Evolutionary conservation across 2,888 invertebrate species (phyloP).

Genomic region (Spisula subtruncata): DNA sequence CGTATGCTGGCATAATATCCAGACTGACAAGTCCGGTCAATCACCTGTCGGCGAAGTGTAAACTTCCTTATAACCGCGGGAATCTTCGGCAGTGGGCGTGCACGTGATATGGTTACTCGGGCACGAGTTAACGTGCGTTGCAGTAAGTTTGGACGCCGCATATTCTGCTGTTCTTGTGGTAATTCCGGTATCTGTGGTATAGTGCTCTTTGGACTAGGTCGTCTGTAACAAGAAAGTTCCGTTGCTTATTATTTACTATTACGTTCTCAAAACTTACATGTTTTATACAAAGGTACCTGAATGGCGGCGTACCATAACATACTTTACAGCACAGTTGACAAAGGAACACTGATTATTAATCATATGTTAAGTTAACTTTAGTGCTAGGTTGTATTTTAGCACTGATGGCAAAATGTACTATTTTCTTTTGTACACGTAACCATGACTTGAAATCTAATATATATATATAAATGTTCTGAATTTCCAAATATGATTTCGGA

Average conservation of each 20-base stretch:
- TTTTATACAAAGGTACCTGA: no score
- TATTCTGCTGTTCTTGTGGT: background rate
- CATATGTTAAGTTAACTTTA: no score
- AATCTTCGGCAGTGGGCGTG: constrained; percentile 8
- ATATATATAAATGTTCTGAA: no score
- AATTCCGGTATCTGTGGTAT: background rate
- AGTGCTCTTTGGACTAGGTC: background rate
- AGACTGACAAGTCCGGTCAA: background rate
- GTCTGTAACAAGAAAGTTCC: background rate
- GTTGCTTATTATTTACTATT: background rate
- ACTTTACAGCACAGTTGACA: no score
- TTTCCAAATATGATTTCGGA: no score
- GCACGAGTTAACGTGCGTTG: constrained; percentile 6
- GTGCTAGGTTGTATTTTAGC: no score
- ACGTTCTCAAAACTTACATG: no score
- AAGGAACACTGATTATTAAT: no score
- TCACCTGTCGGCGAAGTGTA: constrained; percentile 7
- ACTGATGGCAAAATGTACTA: no score
- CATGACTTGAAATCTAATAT: no score
- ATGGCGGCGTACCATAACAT: no score
- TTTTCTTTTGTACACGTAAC: no score
- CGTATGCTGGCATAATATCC: background rate
- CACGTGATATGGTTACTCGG: background rate
- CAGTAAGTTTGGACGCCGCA: background rate
- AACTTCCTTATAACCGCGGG: background rate